These are phyloP conservation scores for Anoncus sp. DNA, from an alignment of 2,888 invertebrate species.

Conservation along the genomic window DNA sequence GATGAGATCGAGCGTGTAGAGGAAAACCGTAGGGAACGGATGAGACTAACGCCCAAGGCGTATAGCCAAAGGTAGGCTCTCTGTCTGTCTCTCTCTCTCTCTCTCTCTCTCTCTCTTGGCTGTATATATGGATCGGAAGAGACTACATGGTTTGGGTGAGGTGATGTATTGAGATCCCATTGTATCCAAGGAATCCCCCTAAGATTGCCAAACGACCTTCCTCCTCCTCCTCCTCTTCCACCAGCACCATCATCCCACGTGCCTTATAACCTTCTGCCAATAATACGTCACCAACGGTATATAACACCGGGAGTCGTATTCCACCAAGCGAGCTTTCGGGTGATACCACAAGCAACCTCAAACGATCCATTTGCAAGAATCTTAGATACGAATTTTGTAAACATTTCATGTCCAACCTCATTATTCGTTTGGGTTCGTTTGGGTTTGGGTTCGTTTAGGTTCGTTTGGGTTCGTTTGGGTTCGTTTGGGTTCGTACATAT, in stretches of 20 bases:
- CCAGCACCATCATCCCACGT: constrained; percentile 9
- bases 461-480: too few relatives aligned
- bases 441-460: too few relatives aligned
- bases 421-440: too few relatives aligned
- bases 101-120: too few relatives aligned
- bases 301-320: constrained; percentile 60
- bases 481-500: too few relatives aligned
- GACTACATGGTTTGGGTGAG: constrained; percentile 78
- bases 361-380: not conserved
- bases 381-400: not conserved
- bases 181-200: constrained; percentile 82
- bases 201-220: constrained; percentile 83
- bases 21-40: constrained; percentile 59
- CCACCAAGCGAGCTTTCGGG: constrained; percentile 36
- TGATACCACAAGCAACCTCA: not conserved
- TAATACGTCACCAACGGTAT: constrained; percentile 79
- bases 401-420: too few relatives aligned
- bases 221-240: constrained; percentile 64
- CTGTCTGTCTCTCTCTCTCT: too few relatives aligned
- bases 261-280: constrained; percentile 57
- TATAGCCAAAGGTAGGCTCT: constrained; percentile 55
- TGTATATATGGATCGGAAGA: constrained; percentile 45
- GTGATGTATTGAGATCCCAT: constrained; percentile 84
- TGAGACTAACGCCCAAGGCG: constrained; percentile 57
- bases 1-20: constrained; percentile 64